A percentile compares a stretch with the other conserved stretches of the same genome.
Evolutionary conservation across 2,888 invertebrate species (phyloP).

Genomic region (Drepanosiphum platanoidis): DNA sequence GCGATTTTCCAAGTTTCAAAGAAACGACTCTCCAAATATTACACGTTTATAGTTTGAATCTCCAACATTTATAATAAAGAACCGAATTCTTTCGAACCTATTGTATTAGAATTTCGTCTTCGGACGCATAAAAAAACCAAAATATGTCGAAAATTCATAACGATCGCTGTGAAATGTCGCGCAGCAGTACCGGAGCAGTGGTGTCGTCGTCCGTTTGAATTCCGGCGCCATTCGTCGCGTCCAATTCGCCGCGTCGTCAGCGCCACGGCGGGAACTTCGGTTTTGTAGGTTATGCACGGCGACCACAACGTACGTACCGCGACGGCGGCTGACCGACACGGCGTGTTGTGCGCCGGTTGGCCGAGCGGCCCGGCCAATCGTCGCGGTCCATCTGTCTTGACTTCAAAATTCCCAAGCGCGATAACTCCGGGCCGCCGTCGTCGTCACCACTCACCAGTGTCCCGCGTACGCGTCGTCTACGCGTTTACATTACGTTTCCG

Average conservation of each 20-base stretch:
- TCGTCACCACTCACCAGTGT: conserved; percentile 10
- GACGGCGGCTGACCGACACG: conserved; percentile 11
- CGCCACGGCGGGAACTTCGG: not conserved
- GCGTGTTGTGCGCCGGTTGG: conserved; percentile 60
- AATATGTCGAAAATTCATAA: too few relatives aligned
- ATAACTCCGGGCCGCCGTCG: conserved; percentile 31
- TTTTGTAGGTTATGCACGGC: conserved; percentile 50
- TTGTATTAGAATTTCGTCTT: too few relatives aligned
- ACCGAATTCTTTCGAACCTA: too few relatives aligned
- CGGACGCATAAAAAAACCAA: too few relatives aligned
- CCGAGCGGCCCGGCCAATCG: conserved; percentile 36
- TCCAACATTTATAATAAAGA: too few relatives aligned
- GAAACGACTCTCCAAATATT: too few relatives aligned
- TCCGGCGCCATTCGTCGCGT: not conserved
- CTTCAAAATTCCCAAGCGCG: conserved; percentile 39
- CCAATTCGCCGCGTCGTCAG: not conserved
- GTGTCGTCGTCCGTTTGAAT: too few relatives aligned
- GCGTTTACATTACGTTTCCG: not conserved
- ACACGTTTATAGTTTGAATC: too few relatives aligned
- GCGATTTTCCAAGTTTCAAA: too few relatives aligned
- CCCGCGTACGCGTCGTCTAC: not conserved
- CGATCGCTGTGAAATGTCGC: too few relatives aligned
- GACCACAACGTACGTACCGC: too few relatives aligned
- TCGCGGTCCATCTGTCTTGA: conserved; percentile 54
- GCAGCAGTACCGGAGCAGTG: too few relatives aligned